These are phyloP conservation scores for Brachyhypopomus gauderio DNA, from an alignment of 2,113 vertebrate species.

Conservation along the genomic window DNA sequence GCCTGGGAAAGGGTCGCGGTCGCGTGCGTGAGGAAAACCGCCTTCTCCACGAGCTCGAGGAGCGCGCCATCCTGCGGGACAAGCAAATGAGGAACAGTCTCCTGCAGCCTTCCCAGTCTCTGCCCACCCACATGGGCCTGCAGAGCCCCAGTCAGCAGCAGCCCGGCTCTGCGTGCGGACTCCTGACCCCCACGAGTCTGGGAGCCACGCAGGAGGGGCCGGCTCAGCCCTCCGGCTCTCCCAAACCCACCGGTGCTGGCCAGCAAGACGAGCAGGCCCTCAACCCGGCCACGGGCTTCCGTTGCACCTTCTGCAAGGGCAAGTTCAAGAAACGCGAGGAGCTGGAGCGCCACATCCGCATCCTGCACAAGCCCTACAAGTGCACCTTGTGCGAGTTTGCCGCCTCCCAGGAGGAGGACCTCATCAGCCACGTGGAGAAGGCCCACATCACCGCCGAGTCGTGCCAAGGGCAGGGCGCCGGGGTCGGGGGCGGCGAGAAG, in stretches of 20 bases:
- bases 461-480: constrained; percentile 84
- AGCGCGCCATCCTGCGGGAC: constrained; percentile 93
- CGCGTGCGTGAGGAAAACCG: constrained; percentile 96
- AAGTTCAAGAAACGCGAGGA: constrained; percentile 99
- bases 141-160: constrained; percentile 78
- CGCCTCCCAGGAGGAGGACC: constrained; percentile 93
- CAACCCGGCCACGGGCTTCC: constrained; percentile 85
- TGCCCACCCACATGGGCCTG: constrained; percentile 75
- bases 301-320: constrained; percentile 98
- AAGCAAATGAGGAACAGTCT: constrained; percentile 94
- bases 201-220: constrained; percentile 78
- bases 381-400: constrained; percentile 97
- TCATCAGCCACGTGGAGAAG: constrained; percentile 97
- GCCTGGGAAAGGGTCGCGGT: constrained; percentile 94
- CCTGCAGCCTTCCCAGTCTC: constrained; percentile 82
- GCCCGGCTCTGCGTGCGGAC: constrained; percentile 82
- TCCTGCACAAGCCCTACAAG: constrained; percentile 99
- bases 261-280: constrained; percentile 83
- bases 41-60: constrained; percentile 94
- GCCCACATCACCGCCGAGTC: constrained; percentile 97
- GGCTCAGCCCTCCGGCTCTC: constrained; percentile 84
- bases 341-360: constrained; percentile 94
- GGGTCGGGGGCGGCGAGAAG: constrained; percentile 79
- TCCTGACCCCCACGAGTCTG: constrained; percentile 81
- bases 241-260: constrained; percentile 78